Conservation (phyloP, 2,113 vertebrate species). For the Gobiocypris rarus region DNA sequence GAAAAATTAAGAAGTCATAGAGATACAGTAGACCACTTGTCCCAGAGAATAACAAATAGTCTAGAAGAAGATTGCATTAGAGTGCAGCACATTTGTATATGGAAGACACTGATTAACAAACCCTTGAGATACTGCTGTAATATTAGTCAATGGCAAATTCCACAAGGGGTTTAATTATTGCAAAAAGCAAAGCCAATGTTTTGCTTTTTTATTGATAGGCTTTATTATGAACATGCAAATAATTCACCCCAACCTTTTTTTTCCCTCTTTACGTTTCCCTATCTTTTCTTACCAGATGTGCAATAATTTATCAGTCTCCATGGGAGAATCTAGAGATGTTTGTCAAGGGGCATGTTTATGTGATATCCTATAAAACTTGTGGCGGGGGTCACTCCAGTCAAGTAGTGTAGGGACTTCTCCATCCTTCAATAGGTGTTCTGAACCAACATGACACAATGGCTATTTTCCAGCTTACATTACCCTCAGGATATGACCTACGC, state of each 20-base stretch:
- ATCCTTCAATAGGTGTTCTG: constrained; percentile 58
- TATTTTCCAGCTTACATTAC: constrained; percentile 68
- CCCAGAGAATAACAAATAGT: constrained; percentile 6
- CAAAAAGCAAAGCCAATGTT: constrained; percentile 68
- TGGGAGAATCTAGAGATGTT: not conserved
- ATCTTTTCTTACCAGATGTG: not conserved
- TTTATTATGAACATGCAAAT: constrained; percentile 31
- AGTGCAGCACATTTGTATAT: constrained; percentile 40
- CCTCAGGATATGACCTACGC: constrained; percentile 63
- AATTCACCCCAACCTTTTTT: not conserved
- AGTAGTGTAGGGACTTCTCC: constrained; percentile 71
- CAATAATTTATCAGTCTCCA: constrained; percentile 7
- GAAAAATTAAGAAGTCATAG: not conserved
- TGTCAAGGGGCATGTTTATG: constrained; percentile 70
- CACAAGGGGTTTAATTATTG: constrained; percentile 62
- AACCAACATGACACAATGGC: constrained; percentile 76
- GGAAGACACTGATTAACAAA: constrained; percentile 65
- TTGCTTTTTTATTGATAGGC: constrained; percentile 66
- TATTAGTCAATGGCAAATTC: constrained; percentile 9
- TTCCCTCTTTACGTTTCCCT: not conserved
- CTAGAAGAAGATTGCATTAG: not conserved
- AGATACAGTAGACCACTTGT: not conserved
- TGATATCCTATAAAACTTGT: constrained; percentile 77
- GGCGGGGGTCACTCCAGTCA: constrained; percentile 74
- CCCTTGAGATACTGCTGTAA: not conserved